Base-by-base conservation (phyloP, 2,888 invertebrate genomes). In the Protonemura montana region DNA sequence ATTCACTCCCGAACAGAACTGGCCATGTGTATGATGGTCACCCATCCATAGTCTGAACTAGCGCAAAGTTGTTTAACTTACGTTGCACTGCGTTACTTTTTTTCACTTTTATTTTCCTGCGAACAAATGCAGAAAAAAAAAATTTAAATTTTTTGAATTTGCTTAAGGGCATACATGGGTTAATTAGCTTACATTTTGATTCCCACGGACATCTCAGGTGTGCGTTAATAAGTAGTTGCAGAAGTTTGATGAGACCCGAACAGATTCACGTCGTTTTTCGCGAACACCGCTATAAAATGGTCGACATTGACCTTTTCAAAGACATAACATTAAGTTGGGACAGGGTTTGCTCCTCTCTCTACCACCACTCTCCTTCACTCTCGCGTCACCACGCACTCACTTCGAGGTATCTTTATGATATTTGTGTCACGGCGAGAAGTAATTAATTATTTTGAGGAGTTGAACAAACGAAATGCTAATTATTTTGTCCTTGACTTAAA, bases 371-470 rank as follows among this genome's bases (percentile, higher is more conserved):
- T 41, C 41, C 13, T 13, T 41, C 41, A 7, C 41, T 41, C n/a
- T n/a, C n/a, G n/a, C n/a, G n/a, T n/a, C n/a, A n/a, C n/a, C 10
- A 35, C 35, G 21, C 59, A 59, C 59, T 59, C 59, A 59, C 59
- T 21, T 59, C 3, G 59, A 59, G n/a, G 21, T 59, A 59, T 59
- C 59, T 59, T 59, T 59, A 59, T 59, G 59, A 59, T 16, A 59
- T 59, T 59, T 59, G 59, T 59, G 59, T 59, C 59, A 59, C 59
- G 59, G 59, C 59, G 21, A 59, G 59, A 59, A 59, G 59, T 59
- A 59, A 59, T 59, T 59, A 59, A 59, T 59, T 59, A 59, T 59
- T 59, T 59, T 59, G 59, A 59, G 13, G 59, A 59, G 59, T 59
- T 59, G 59, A 59, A 59, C 59, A 59, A 59, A 59, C 21, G 59